Conservation (phyloP, 2,888 invertebrate genomes). For the Lepidochrysops patricia region DNA sequence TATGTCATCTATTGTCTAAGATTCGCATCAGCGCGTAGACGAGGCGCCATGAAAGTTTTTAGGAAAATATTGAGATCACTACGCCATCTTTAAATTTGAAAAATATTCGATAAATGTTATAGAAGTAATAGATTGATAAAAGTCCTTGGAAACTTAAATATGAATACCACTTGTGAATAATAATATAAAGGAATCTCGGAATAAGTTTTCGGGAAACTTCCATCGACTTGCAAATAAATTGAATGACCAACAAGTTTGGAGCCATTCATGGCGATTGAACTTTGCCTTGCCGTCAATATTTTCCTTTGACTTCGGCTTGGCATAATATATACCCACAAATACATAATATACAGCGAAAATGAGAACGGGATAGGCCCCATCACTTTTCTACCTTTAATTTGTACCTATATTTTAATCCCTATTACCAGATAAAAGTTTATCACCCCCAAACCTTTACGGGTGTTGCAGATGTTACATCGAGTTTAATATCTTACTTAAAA, state of each 20-base stretch:
- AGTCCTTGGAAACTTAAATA: constrained; percentile 23
- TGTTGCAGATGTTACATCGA: neutral
- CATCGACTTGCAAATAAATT: constrained; percentile 55
- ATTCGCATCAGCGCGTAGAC: no score
- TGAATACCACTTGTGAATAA: constrained; percentile 34
- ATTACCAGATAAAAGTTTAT: neutral
- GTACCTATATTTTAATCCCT: neutral
- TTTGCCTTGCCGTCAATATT: constrained; percentile 13
- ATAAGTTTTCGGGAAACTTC: constrained; percentile 57
- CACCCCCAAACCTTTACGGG: neutral
- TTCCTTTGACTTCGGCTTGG: constrained; percentile 7
- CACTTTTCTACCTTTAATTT: neutral
- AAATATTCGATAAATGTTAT: neutral
- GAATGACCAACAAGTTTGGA: constrained; percentile 48
- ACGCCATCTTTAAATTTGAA: no score
- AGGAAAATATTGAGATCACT: neutral
- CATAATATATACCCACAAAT: no score
- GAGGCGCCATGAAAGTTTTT: neutral
- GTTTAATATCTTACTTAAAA: constrained; percentile 11
- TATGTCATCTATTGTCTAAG: no score
- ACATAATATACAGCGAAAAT: no score
- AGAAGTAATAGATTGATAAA: neutral
- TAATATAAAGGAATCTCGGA: constrained; percentile 40
- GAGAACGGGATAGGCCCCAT: no score
- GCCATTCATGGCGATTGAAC: constrained; percentile 9